A percentile compares a stretch with the other conserved stretches of the same genome.
phyloP scores from a whole-genome alignment of 2,888 invertebrate genomes.

The Theodoxus fluviatilis region DNA sequence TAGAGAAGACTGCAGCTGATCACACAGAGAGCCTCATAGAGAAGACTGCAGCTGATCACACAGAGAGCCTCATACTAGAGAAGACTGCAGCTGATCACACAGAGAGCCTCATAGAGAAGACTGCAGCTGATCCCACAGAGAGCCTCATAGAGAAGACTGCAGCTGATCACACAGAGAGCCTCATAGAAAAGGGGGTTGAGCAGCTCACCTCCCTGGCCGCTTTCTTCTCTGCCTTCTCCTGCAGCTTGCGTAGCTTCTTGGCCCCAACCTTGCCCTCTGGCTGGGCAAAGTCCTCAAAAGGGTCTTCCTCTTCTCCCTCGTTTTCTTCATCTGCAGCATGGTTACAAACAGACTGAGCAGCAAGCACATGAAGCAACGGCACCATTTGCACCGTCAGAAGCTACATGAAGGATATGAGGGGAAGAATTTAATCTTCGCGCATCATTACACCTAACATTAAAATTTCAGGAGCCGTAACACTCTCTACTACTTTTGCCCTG shows the following conservation, averaged over 20 bases:
- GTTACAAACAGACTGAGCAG: constrained; percentile 25
- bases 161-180: no score
- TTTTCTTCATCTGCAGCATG: constrained; percentile 31
- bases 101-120: no score
- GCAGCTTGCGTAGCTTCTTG: constrained; percentile 91
- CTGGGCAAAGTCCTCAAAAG: constrained; percentile 47
- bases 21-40: no score
- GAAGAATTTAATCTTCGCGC: background rate
- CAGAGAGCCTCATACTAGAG: no score
- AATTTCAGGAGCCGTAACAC: no score
- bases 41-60: no score
- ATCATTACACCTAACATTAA: background rate
- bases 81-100: no score
- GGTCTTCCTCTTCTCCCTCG: constrained; percentile 38
- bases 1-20: no score
- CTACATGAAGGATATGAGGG: background rate
- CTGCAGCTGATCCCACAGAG: no score
- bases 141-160: no score
- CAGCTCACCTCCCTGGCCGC: constrained; percentile 73
- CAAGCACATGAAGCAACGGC: constrained; percentile 27
- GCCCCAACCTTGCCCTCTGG: constrained; percentile 83
- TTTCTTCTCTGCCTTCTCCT: constrained; percentile 90
- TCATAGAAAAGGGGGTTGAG: no score
- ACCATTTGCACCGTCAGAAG: background rate
- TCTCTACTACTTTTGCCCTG: background rate